Conservation (phyloP, 2,113 vertebrate species). For the Campylomormyrus tamandua region DNA sequence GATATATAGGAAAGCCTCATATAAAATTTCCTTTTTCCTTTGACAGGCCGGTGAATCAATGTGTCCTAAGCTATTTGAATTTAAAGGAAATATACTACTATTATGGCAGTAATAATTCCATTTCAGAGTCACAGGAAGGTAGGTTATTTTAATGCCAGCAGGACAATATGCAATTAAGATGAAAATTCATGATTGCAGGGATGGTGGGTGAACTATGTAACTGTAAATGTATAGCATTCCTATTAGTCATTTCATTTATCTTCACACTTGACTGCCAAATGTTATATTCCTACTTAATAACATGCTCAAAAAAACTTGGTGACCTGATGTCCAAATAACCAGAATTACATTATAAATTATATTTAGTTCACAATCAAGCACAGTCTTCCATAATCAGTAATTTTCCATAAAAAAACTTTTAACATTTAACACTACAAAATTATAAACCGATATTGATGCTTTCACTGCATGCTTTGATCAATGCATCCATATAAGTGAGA, state of each 20-base stretch:
- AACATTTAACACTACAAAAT: neutral
- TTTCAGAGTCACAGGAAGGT: neutral
- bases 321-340: neutral
- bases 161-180: conserved; percentile 8
- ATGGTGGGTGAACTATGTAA: neutral
- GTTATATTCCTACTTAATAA: neutral
- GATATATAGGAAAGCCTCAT: neutral
- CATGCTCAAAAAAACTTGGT: neutral
- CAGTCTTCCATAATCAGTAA: neutral
- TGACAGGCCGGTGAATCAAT: neutral
- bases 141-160: conserved; percentile 2
- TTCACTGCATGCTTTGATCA: neutral
- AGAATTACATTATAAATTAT: conserved; percentile 1
- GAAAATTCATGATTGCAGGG: neutral
- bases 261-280: neutral
- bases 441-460: neutral
- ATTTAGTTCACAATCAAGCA: neutral
- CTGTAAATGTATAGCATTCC: conserved; percentile 1
- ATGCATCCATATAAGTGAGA: neutral
- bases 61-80: neutral
- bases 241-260: conserved; percentile 2
- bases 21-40: neutral
- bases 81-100: neutral
- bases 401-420: neutral
- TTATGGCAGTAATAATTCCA: neutral